Conservation (phyloP, 2,113 vertebrate genomes). For the Malurus melanocephalus region DNA sequence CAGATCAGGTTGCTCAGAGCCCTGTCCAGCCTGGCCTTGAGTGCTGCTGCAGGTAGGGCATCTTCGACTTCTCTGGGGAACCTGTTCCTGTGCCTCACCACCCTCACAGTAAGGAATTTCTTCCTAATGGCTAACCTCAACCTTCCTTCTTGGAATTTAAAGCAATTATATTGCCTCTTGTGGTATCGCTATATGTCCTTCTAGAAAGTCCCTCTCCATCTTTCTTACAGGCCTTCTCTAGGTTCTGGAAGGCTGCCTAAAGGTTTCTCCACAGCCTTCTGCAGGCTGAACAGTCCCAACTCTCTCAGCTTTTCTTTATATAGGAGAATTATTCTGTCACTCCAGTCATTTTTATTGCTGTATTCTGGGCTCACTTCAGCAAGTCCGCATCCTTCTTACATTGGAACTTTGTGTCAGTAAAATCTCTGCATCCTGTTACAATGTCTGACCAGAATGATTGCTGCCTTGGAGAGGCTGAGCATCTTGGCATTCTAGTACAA, state of each 20-base stretch:
- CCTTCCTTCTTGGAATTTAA: neutral
- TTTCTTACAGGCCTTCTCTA: neutral
- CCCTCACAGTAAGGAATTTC: neutral
- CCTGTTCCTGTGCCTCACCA: neutral
- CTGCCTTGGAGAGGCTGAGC: neutral
- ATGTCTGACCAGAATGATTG: neutral
- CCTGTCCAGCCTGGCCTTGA: too few relatives aligned
- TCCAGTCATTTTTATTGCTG: neutral
- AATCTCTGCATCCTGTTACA: neutral
- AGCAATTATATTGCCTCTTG: neutral
- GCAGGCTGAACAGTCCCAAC: neutral
- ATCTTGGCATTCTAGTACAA: neutral
- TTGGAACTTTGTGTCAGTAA: neutral
- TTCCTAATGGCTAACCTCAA: neutral
- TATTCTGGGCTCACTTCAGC: neutral
- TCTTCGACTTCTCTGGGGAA: neutral
- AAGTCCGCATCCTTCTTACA: neutral
- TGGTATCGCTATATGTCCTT: fast-evolving
- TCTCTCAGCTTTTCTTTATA: neutral
- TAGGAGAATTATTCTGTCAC: neutral
- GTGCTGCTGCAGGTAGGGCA: too few relatives aligned
- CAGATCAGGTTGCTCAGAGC: neutral
- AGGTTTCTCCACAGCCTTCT: neutral
- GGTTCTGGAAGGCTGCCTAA: neutral
- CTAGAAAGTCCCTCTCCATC: neutral